A percentile compares a stretch with the other conserved stretches of the same genome.
These are phyloP conservation scores for Larimichthys crocea DNA, from an alignment of 2,113 vertebrate species.

Conservation along the genomic window DNA sequence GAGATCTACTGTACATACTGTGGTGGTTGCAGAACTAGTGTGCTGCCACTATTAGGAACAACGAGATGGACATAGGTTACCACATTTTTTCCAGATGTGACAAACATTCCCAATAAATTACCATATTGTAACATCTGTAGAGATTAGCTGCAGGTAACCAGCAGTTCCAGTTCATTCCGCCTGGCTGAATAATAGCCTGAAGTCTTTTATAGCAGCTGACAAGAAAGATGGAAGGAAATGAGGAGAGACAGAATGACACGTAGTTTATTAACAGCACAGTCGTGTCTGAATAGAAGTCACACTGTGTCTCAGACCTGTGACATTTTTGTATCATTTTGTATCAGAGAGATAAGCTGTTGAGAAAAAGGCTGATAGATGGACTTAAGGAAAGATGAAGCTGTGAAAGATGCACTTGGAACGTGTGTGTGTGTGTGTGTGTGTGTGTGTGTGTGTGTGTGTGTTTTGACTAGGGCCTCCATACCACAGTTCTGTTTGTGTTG, in stretches of 20 bases:
- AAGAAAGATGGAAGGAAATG: background rate
- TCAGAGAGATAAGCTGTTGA: background rate
- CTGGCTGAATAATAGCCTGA: background rate
- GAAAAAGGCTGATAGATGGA: no score
- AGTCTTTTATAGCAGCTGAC: background rate
- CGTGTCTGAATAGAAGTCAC: no score
- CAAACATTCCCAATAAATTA: background rate
- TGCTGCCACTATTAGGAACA: background rate
- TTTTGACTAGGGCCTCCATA: slow-evolving; percentile 60
- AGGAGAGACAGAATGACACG: background rate
- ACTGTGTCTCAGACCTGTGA: no score
- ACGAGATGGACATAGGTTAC: background rate
- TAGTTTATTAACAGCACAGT: no score
- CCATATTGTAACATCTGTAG: background rate
- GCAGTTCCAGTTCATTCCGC: no score
- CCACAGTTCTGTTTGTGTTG: slow-evolving; percentile 65
- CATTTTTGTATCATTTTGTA: background rate
- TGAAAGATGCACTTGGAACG: no score
- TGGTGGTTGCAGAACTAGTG: background rate
- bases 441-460: slow-evolving; percentile 19
- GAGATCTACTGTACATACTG: background rate
- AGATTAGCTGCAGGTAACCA: slow-evolving; percentile 3
- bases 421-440: no score
- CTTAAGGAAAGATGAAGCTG: no score
- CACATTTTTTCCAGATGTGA: background rate